Evolutionary conservation across 1,140 invertebrate species (phyloP).

Genomic region (Thaumatotibia leucotreta): DNA sequence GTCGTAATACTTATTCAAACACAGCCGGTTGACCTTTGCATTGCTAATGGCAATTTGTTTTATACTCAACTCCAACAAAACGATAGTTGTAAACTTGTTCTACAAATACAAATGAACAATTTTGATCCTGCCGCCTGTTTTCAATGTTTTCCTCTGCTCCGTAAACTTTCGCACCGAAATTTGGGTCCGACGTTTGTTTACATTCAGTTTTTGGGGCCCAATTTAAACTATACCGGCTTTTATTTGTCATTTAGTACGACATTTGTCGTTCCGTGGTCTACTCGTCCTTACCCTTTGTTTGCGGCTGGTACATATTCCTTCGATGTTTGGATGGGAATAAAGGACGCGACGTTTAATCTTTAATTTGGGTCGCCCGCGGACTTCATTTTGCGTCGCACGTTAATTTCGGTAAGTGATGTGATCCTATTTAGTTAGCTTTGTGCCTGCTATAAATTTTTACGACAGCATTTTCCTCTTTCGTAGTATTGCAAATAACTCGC

Average conservation of each 20-base stretch:
- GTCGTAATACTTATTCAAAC: not conserved
- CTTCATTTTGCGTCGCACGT: conserved; percentile 29
- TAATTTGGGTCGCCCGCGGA: conserved; percentile 51
- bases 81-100: conserved; percentile 37
- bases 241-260: conserved; percentile 69
- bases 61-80: conserved; percentile 14
- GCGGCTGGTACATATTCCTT: conserved; percentile 46
- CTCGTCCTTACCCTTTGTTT: conserved; percentile 50
- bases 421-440: conserved; percentile 11
- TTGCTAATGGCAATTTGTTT: conserved; percentile 11
- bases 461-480: not conserved
- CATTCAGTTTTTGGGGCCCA: conserved; percentile 65
- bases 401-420: conserved; percentile 16
- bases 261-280: conserved; percentile 53
- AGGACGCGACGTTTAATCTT: conserved; percentile 58
- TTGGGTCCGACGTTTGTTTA: conserved; percentile 58
- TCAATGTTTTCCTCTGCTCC: conserved; percentile 54
- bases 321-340: conserved; percentile 54
- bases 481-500: not conserved
- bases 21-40: not conserved
- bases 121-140: conserved; percentile 50
- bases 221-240: conserved; percentile 71
- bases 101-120: conserved; percentile 51
- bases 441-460: not conserved
- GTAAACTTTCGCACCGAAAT: conserved; percentile 56